These are phyloP conservation scores for Spilarctia lutea DNA, from an alignment of 2,888 invertebrate species.

Conservation along the genomic window DNA sequence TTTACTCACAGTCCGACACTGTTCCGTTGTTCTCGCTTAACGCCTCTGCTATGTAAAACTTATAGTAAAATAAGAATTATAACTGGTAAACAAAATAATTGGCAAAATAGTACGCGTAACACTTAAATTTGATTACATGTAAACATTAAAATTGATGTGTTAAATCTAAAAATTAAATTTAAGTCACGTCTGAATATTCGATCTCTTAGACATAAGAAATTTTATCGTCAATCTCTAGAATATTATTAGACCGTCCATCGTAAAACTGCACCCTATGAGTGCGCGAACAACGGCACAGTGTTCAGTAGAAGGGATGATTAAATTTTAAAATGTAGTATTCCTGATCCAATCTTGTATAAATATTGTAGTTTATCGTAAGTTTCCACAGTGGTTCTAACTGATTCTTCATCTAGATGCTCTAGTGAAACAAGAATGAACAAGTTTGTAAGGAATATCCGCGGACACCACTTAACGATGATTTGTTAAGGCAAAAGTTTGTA, in stretches of 20 bases:
- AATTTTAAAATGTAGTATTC: constrained; percentile 73
- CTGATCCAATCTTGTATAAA: constrained; percentile 80
- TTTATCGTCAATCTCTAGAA: constrained; percentile 49
- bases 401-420: constrained; percentile 72
- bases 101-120: constrained; percentile 25
- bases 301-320: constrained; percentile 68
- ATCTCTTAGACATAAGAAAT: constrained; percentile 67
- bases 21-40: constrained; percentile 64
- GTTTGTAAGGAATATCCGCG: constrained; percentile 51
- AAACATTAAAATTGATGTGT: constrained; percentile 28
- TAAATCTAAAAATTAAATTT: constrained; percentile 41
- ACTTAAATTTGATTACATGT: constrained; percentile 22
- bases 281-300: constrained; percentile 64
- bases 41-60: constrained; percentile 40
- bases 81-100: constrained; percentile 31
- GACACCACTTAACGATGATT: constrained; percentile 61
- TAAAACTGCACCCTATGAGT: constrained; percentile 41
- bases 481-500: constrained; percentile 67
- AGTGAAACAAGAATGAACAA: constrained; percentile 64
- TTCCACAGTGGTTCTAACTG: constrained; percentile 75
- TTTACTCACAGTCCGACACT: constrained; percentile 62
- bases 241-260: constrained; percentile 74
- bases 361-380: constrained; percentile 77
- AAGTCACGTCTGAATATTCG: constrained; percentile 53
- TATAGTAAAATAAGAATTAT: constrained; percentile 27